These are phyloP conservation scores for Miltochrista miniata DNA, from an alignment of 2,888 invertebrate species.

Conservation along the genomic window DNA sequence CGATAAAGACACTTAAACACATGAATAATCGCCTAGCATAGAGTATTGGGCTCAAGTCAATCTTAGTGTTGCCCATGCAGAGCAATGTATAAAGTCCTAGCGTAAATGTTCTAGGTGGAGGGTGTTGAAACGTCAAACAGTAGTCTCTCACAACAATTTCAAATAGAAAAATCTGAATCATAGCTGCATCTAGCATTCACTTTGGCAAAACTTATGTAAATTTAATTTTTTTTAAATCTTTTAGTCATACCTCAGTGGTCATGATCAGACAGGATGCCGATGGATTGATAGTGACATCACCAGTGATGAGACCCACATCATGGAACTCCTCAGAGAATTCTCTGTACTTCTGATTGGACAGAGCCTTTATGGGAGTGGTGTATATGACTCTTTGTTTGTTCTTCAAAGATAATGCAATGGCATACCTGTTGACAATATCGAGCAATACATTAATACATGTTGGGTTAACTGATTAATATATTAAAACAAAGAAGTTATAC, in stretches of 20 bases:
- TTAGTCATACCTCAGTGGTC: slow-evolving; percentile 99
- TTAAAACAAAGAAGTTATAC: no score
- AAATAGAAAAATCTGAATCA: no score
- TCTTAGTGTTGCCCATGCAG: no score
- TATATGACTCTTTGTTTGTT: slow-evolving; percentile 99
- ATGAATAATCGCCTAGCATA: neutral
- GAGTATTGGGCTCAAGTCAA: no score
- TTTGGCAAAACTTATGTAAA: no score
- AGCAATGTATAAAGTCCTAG: no score
- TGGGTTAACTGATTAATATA: no score
- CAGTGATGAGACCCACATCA: slow-evolving; percentile 99
- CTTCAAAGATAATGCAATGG: slow-evolving; percentile 96
- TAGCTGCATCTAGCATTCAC: no score
- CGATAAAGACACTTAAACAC: neutral
- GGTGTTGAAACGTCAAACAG: no score
- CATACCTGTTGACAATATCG: slow-evolving; percentile 85
- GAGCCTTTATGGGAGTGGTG: slow-evolving; percentile 99
- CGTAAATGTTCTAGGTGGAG: no score
- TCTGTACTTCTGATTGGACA: slow-evolving; percentile 99
- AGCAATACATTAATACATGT: neutral
- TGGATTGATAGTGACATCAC: slow-evolving; percentile 99
- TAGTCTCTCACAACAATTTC: no score
- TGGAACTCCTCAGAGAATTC: slow-evolving; percentile 98
- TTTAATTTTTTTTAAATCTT: no score
- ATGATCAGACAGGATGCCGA: slow-evolving; percentile 99